Evolutionary conservation across 2,888 invertebrate species (phyloP), one percentile per base, ranked within the genome.

Genomic region (Deilephila elpenor): DNA sequence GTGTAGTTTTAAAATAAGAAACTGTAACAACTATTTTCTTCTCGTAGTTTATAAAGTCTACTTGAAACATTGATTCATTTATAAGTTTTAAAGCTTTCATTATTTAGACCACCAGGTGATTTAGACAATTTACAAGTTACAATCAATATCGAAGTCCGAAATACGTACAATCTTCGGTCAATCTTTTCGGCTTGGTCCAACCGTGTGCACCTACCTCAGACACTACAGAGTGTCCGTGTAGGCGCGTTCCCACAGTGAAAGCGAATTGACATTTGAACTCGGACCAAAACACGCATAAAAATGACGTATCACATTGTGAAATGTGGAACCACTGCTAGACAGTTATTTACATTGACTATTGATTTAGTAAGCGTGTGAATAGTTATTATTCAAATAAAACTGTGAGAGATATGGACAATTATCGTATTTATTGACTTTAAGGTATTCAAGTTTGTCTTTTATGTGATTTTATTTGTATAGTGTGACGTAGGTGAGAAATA

Each of bases 251-350:
- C 75, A 75, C 77, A 74, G 75, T 75, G 80, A 82, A 79, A 80
- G 77, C 75, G 70, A 71, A 76, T 73, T 80, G 82, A 80, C 80
- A 76, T 81, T 80, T 82, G 82, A 82, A 81, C 82, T 72, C 71
- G 19, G 60, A 62, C 20, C 32, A 74, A 20, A 71, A 73, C 67
- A 71, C 34, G 59, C 59, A 75, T 71, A 70, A 74, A 72, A 74
- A 60, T 72, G 73, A 75, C 67, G 72, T 74, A 74, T 64, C 37
- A 53, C 73, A 71, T 70, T 74, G 74, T 76, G 67, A 51, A 67
- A 67, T 74, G 74, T 76, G 51, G 44, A 67, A 67, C 51, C 64
- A 37, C 62, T 32, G 56, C 37, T 8, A 8, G 4, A 56, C 20
- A n/a, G 11, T 19, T 59, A 37, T 61, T n/a, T 56, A 67, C 37